Conservation (phyloP, 2,888 invertebrate species). For the Phengaris alcon region DNA sequence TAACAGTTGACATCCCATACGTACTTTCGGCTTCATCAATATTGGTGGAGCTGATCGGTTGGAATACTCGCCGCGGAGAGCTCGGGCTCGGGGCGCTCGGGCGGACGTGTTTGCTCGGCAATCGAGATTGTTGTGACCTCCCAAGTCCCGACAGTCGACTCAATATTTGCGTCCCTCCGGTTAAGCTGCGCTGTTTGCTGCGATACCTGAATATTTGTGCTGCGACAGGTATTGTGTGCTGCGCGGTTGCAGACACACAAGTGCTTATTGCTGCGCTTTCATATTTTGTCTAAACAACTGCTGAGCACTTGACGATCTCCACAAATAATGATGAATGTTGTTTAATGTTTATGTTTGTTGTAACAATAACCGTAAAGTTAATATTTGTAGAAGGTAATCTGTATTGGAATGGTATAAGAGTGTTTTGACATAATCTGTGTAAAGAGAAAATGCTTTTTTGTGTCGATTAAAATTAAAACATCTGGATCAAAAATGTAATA, state of each 20-base stretch:
- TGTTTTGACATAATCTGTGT: neutral
- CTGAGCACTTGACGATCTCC: neutral
- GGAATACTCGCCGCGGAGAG: conserved; percentile 43
- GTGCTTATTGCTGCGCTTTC: neutral
- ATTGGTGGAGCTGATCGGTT: conserved; percentile 49
- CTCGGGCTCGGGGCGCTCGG: conserved; percentile 42
- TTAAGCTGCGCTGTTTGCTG: conserved; percentile 18
- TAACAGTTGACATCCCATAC: neutral
- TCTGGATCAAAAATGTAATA: neutral
- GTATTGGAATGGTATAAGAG: neutral
- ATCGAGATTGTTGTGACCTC: conserved; percentile 39
- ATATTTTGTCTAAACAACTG: neutral
- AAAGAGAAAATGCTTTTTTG: neutral
- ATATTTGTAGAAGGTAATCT: neutral
- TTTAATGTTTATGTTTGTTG: conserved; percentile 4
- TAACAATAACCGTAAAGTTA: neutral
- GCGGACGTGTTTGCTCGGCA: conserved; percentile 38
- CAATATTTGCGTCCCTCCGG: conserved; percentile 40
- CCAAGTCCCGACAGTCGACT: conserved; percentile 14
- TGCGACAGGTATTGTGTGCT: neutral
- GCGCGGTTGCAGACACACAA: neutral
- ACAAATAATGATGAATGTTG: neutral
- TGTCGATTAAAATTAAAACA: neutral
- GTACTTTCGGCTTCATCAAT: conserved; percentile 40
- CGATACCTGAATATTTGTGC: conserved; percentile 26